These are phyloP conservation scores for Apodemus agrarius DNA, from an alignment of 2,797 vertebrate genomes.

Conservation along the genomic window DNA sequence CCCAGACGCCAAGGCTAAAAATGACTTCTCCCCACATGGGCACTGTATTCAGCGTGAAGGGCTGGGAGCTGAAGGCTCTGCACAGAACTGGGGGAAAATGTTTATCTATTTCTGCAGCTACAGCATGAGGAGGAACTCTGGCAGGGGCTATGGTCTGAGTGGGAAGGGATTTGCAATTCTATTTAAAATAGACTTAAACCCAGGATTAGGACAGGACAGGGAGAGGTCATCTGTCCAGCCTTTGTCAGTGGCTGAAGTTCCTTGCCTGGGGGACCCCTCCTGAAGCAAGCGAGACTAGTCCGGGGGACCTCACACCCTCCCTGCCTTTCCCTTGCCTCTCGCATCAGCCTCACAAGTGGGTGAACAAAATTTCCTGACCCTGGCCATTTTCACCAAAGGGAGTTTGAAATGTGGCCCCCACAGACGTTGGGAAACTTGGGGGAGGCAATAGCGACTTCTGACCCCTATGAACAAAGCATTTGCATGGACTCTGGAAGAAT, in stretches of 20 bases:
- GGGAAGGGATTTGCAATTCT: conserved; percentile 46
- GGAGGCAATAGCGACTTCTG: not conserved
- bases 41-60: conserved; percentile 71
- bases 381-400: not conserved
- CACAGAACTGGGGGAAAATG: conserved; percentile 70
- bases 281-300: not conserved
- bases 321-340: not conserved
- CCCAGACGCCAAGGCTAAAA: conserved; percentile 69
- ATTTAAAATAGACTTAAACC: conserved; percentile 5
- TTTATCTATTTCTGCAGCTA: conserved; percentile 77
- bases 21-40: conserved; percentile 48
- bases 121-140: conserved; percentile 54
- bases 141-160: not conserved
- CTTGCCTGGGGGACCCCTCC: not conserved
- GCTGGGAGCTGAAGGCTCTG: conserved; percentile 76
- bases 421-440: not conserved
- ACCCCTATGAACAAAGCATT: not conserved
- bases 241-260: not conserved
- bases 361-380: not conserved
- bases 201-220: not conserved
- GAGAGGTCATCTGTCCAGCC: not conserved
- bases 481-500: not conserved
- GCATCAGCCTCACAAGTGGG: not conserved
- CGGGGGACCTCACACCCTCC: not conserved
- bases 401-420: not conserved